These are phyloP conservation scores for Chaetodon trifascialis DNA, from an alignment of 2,113 vertebrate species.

Conservation along the genomic window DNA sequence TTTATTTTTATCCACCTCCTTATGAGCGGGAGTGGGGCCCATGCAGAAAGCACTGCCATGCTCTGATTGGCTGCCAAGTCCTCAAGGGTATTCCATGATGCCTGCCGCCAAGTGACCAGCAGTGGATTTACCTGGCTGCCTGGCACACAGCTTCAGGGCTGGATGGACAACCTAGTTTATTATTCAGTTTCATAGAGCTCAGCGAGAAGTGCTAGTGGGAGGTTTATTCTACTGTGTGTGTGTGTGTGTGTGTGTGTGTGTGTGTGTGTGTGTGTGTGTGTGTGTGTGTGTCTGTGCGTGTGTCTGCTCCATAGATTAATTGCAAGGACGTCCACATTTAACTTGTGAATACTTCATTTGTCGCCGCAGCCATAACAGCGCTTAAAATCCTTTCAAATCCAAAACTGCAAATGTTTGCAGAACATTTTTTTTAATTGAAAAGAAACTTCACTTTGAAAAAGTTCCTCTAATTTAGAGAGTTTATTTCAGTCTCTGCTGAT, in stretches of 20 bases:
- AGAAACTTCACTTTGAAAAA: background rate
- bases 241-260: background rate
- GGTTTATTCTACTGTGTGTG: background rate
- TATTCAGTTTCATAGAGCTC: conserved; percentile 23
- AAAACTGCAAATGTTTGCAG: background rate
- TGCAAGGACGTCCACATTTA: background rate
- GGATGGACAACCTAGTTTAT: conserved; percentile 35
- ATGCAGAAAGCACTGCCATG: conserved; percentile 45
- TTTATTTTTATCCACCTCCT: conserved; percentile 76
- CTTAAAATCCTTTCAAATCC: background rate
- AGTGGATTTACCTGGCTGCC: conserved; percentile 51
- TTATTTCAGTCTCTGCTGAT: background rate
- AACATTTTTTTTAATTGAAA: background rate
- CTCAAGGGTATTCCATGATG: conserved; percentile 59
- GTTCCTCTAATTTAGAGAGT: background rate
- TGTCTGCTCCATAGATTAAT: background rate
- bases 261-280: no score
- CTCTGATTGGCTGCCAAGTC: conserved; percentile 70
- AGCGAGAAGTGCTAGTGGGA: background rate
- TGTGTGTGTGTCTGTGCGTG: background rate
- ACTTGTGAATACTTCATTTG: background rate
- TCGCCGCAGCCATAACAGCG: background rate
- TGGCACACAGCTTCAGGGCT: conserved; percentile 38
- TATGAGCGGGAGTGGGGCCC: conserved; percentile 43
- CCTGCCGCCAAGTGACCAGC: conserved; percentile 48